Evolutionary conservation across 2,888 invertebrate genomes (phyloP), one percentile per base, ranked within the genome.

Genomic region (Sphecodes monilicornis): DNA sequence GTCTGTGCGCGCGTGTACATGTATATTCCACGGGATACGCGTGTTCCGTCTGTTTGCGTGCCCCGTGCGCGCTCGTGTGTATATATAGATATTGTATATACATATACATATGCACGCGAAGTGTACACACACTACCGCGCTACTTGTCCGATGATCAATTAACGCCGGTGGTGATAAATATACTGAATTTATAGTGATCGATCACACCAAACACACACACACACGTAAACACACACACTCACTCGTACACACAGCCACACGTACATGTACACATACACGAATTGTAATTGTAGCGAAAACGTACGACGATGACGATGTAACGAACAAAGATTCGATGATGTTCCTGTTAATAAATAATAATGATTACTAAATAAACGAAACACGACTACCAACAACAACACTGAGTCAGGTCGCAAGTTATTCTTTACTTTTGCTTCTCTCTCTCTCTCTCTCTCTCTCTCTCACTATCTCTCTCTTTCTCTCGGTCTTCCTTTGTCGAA

Each of bases 291-390:
- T 84, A 82, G 64, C 32, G 83, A 88, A 60, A 84, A 83, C 86
- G 86, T 86, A 84, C 83, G 87, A 75, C 36, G 66, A 89, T 85
- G 88, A 89, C 88, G 91, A 91, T 91, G 87, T 88, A 87, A 90
- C 88, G 93, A 93, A 93, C 92, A 94, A 93, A 94, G 94, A 93
- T 94, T 94, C 93, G 93, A 94, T 94, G 91, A 94, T 94, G 94
- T 94, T 94, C 94, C 94, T 94, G 94, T 94, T 94, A 93, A 93
- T 93, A 91, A 93, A 93, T 93, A 92, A 86, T 88, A 83, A 84
- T 84, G 77, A 88, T 93, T 92, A 90, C 92, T 91, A 92, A 91
- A 92, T 89, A 89, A 88, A 90, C 82, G 86, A 91, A 90, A 66
- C 64, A 90, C 91, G 88, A 90, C 87, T 92, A 92, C 88, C 91